These are phyloP conservation scores for Chaenogobius annularis DNA, from an alignment of 2,113 vertebrate species.

Conservation along the genomic window DNA sequence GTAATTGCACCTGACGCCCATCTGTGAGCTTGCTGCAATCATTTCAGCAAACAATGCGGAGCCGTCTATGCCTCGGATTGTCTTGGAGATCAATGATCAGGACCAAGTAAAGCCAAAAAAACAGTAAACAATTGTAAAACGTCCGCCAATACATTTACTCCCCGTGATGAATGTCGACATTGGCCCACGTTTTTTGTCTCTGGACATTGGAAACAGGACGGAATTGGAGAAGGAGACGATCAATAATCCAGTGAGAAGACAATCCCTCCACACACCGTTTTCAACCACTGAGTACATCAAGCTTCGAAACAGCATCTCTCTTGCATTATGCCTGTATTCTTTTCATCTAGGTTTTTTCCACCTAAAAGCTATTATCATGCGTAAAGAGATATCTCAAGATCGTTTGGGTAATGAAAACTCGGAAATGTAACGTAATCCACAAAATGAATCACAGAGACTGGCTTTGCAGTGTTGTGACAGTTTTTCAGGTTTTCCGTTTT, in stretches of 20 bases:
- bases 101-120: slow-evolving; percentile 56
- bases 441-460: not conserved
- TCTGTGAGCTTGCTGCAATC: slow-evolving; percentile 55
- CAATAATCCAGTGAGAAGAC: slow-evolving; percentile 51
- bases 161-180: slow-evolving; percentile 51
- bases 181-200: slow-evolving; percentile 34
- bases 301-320: slow-evolving; percentile 34
- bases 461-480: slow-evolving; percentile 1
- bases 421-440: slow-evolving; percentile 8
- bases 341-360: slow-evolving; percentile 11
- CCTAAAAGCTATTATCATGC: slow-evolving; percentile 11
- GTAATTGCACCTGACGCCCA: slow-evolving; percentile 66
- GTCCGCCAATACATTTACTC: slow-evolving; percentile 42
- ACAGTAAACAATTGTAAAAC: slow-evolving; percentile 66
- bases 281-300: slow-evolving; percentile 23
- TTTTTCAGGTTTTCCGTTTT: not conserved
- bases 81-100: slow-evolving; percentile 67
- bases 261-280: slow-evolving; percentile 38
- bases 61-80: slow-evolving; percentile 37
- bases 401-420: slow-evolving; percentile 17
- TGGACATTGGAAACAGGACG: slow-evolving; percentile 44
- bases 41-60: slow-evolving; percentile 55
- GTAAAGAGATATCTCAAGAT: slow-evolving; percentile 18
- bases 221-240: slow-evolving; percentile 58
- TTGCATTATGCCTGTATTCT: slow-evolving; percentile 26